These are phyloP conservation scores for Fratercula arctica DNA, from an alignment of 2,797 vertebrate genomes.

Conservation along the genomic window DNA sequence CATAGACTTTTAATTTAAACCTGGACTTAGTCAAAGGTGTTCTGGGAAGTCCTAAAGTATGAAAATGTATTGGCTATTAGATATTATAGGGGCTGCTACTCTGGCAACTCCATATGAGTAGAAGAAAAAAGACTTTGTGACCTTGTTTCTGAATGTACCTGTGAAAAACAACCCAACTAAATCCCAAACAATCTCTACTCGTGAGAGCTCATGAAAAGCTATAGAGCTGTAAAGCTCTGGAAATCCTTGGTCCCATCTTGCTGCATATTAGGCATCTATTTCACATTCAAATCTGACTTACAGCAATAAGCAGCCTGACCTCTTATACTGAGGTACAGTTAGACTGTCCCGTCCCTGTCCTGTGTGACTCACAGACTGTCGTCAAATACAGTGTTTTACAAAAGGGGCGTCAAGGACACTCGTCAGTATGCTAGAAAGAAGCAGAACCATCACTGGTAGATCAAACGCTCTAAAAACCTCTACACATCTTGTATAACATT, in stretches of 20 bases:
- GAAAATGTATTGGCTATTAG: neutral
- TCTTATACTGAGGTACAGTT: neutral
- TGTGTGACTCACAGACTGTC: neutral
- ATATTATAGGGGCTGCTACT: neutral
- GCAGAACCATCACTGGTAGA: neutral
- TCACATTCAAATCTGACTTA: neutral
- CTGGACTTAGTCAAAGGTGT: neutral
- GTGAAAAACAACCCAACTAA: neutral
- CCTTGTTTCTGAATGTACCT: neutral
- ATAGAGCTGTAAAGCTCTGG: neutral
- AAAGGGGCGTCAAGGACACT: neutral
- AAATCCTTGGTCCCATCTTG: neutral
- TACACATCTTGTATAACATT: neutral
- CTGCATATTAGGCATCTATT: neutral
- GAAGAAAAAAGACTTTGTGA: neutral
- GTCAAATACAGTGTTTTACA: neutral
- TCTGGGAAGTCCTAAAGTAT: neutral
- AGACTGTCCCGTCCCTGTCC: neutral
- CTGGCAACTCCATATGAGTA: neutral
- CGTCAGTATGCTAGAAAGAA: neutral
- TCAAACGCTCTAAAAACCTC: neutral
- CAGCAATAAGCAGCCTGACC: neutral
- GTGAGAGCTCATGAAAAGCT: neutral
- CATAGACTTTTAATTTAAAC: neutral
- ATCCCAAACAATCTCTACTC: neutral